These are phyloP conservation scores for Schizopygopsis pylzovi DNA, from an alignment of 2,797 vertebrate species.

Conservation along the genomic window DNA sequence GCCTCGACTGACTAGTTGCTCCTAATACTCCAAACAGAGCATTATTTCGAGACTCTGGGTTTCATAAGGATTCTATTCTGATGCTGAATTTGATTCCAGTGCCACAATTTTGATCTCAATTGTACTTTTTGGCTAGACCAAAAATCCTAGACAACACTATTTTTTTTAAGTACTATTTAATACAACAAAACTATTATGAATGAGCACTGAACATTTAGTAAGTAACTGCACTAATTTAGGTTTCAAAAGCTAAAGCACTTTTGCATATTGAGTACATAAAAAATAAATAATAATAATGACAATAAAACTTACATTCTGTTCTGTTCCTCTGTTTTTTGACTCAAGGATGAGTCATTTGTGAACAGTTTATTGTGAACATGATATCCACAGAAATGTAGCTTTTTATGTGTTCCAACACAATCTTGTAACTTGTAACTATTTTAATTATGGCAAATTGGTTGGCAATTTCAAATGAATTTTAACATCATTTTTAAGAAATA, in stretches of 20 bases:
- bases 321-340: no score
- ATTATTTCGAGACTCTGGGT: neutral
- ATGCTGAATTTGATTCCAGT: neutral
- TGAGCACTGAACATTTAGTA: neutral
- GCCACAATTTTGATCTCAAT: neutral
- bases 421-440: no score
- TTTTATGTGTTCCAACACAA: no score
- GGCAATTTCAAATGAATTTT: neutral
- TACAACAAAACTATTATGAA: neutral
- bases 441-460: neutral
- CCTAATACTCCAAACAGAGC: conserved; percentile 6
- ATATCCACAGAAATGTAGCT: neutral
- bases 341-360: no score
- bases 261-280: no score
- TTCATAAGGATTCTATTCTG: no score
- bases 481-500: neutral
- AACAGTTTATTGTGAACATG: neutral
- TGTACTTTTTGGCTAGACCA: neutral
- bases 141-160: neutral
- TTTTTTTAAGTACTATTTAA: neutral
- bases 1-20: neutral
- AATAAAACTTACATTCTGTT: no score
- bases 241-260: neutral
- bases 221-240: neutral
- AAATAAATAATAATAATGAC: no score